phyloP scores from a whole-genome alignment of 2,888 invertebrate genomes.

The Aporophyla nigra region DNA sequence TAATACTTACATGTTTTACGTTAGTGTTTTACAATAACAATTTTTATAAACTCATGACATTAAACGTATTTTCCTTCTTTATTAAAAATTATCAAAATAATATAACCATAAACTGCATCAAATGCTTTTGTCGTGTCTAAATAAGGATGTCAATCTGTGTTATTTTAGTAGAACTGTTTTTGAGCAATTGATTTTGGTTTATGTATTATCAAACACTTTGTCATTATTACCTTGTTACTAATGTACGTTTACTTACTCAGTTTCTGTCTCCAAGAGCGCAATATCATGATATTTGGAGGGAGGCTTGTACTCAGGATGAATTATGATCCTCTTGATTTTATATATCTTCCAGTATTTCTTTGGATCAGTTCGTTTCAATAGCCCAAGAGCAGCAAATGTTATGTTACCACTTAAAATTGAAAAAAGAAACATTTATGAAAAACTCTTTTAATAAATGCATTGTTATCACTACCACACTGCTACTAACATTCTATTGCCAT shows the following conservation, averaged over 20 bases:
- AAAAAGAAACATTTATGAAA: not conserved
- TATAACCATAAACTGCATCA: not conserved
- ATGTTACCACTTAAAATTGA: conserved; percentile 45
- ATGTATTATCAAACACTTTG: too few species aligned
- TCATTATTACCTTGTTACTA: not conserved
- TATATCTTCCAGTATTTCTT: conserved; percentile 55
- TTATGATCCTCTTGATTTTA: conserved; percentile 55
- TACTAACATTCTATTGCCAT: too few species aligned
- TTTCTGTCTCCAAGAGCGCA: conserved; percentile 71
- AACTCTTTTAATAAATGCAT: not conserved
- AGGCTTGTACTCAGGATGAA: conserved; percentile 71
- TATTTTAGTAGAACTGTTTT: not conserved
- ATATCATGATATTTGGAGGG: conserved; percentile 77
- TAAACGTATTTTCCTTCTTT: not conserved
- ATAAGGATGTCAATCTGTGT: not conserved
- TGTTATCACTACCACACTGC: not conserved
- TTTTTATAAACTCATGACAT: too few species aligned
- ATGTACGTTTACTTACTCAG: conserved; percentile 48
- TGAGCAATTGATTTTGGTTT: not conserved
- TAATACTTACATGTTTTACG: not conserved
- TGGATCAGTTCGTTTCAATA: conserved; percentile 55
- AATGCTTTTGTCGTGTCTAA: not conserved
- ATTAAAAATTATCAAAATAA: not conserved
- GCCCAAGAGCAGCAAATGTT: conserved; percentile 55
- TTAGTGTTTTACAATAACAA: too few species aligned